Evolutionary conservation across 2,888 invertebrate species (phyloP), one percentile per base, ranked within the genome.

Genomic region (Hedychridium roseum): DNA sequence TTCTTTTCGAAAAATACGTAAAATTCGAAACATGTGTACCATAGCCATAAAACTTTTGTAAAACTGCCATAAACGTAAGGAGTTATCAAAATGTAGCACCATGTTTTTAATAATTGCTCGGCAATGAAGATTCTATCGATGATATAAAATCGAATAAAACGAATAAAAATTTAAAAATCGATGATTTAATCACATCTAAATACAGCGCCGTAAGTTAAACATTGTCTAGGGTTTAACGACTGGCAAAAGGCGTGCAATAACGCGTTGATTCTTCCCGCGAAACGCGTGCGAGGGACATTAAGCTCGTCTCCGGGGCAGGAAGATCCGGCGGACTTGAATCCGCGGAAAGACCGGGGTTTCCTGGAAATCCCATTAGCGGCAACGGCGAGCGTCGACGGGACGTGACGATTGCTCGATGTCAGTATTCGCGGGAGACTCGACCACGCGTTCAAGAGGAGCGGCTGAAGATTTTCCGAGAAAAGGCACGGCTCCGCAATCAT

Each of bases 281-380:
- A 16, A 37, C 38, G 41, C 46, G 37, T 38, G 38, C 37, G 26
- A 31, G 50, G 44, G 28, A 21, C 16, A 40, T 44, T 49, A 44
- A 47, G 32, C 32, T 44, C 44, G 20, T 41, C 16, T 43, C 20
- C 17, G 15, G 17, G 11, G 9, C 11, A 21, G 7, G 21, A 28
- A 16, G 12, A 17, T 28, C 7, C 21, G 2, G 2, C 11, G 21
- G 27, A 15, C n/a, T n/a, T 36, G 36, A 18, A 38, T 14, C 28
- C 26, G 20, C 1, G 12, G 9, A 7, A 35, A 17, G 36, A 39
- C 21, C 7, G 16, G 31, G 23, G 15, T 43, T 32, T 31, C 20
- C 21, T 9, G 23, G 21, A 49, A 50, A 52, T 44, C 43, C 44
- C 26, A 50, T 52, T 52, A 50, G 20, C 43, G 20, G 7, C 30